Evolutionary conservation across 2,888 invertebrate species (phyloP).

Genomic region (Habroteleia sp.): DNA sequence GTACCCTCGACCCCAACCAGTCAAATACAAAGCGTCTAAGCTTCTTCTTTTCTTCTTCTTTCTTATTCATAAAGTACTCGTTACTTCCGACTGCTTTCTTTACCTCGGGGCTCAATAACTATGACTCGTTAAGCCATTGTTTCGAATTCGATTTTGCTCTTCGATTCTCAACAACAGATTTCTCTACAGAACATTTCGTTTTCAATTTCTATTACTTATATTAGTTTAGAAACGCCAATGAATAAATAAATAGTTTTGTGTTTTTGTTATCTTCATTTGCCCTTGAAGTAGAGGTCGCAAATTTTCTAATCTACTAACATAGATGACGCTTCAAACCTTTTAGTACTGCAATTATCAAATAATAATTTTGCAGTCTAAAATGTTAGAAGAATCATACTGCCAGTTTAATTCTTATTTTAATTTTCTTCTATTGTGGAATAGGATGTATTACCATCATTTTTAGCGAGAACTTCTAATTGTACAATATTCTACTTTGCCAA

Average conservation of each 20-base stretch:
- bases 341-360: too few species aligned
- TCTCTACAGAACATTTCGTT: constrained; percentile 2
- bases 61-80: constrained; percentile 25
- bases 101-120: constrained; percentile 42
- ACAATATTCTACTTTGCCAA: constrained; percentile 9
- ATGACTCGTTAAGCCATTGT: constrained; percentile 43
- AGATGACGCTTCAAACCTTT: too few species aligned
- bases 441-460: too few species aligned
- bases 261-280: neutral
- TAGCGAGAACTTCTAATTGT: neutral
- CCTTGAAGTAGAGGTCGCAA: neutral
- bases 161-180: too few species aligned
- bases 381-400: too few species aligned
- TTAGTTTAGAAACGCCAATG: too few species aligned
- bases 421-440: too few species aligned
- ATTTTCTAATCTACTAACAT: too few species aligned
- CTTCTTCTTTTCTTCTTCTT: constrained; percentile 30
- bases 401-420: too few species aligned
- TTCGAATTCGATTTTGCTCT: constrained; percentile 34
- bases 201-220: too few species aligned
- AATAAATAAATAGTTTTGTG: too few species aligned
- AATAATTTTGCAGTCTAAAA: neutral
- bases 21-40: constrained; percentile 45
- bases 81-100: constrained; percentile 44
- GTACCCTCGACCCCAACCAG: constrained; percentile 40